These are phyloP conservation scores for Noctua fimbriata DNA, from an alignment of 2,888 invertebrate genomes.

Conservation along the genomic window DNA sequence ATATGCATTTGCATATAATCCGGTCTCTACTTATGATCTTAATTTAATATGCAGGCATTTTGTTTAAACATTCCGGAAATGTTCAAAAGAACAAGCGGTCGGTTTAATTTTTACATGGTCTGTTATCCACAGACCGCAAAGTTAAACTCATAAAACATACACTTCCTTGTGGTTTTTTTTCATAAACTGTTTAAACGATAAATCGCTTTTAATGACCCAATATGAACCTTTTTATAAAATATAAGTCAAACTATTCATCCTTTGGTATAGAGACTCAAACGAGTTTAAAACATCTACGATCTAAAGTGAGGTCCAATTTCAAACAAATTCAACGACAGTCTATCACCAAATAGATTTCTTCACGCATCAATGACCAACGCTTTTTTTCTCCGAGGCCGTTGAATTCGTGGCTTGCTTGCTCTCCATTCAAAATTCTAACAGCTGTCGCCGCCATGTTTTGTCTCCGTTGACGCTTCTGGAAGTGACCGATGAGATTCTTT, in stretches of 20 bases:
- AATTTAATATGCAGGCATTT: constrained; percentile 24
- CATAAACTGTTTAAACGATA: constrained; percentile 32
- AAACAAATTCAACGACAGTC: constrained; percentile 16
- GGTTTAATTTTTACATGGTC: constrained; percentile 69
- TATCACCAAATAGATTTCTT: constrained; percentile 38
- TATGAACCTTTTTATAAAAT: not conserved
- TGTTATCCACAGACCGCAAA: constrained; percentile 51
- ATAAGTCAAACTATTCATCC: not conserved
- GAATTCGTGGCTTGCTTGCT: constrained; percentile 67
- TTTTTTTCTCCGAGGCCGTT: constrained; percentile 66
- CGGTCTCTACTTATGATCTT: too few species aligned
- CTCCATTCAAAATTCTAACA: constrained; percentile 77
- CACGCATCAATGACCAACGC: constrained; percentile 63
- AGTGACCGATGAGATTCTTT: constrained; percentile 54
- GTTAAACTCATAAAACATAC: constrained; percentile 38
- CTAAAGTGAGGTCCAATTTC: not conserved
- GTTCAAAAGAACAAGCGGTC: constrained; percentile 30
- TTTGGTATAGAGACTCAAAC: not conserved
- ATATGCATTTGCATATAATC: too few species aligned
- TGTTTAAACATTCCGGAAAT: constrained; percentile 42
- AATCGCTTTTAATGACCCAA: constrained; percentile 23
- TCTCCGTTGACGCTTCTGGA: constrained; percentile 50
- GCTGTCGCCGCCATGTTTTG: constrained; percentile 66
- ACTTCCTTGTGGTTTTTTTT: constrained; percentile 60
- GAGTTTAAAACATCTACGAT: not conserved